Base-by-base conservation (phyloP, 2,888 invertebrate genomes). In the Leptopterna dolabrata region DNA sequence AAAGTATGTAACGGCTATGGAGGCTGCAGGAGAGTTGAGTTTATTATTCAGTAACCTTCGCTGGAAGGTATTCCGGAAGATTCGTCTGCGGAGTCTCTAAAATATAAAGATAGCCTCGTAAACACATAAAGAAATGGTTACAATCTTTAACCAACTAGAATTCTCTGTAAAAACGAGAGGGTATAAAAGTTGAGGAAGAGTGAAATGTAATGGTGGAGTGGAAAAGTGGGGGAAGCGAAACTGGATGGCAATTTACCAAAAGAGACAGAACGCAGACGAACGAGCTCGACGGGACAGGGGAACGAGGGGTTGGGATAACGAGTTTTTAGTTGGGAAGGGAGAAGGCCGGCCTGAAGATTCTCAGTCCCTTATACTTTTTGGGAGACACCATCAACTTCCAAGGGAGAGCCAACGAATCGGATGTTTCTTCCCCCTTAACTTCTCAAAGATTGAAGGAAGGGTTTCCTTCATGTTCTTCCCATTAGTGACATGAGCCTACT, bases 191-290 rank as follows among this genome's bases (percentile, higher is more conserved):
- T 24, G 63, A 24, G 55, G 24, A 24, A 63, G 63, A 19, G 63
- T n/a, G 55, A 63, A 63, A 63, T 63, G 63, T 63, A 24, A 24
- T 19, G 11, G 63, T 27, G 63, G 63, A 24, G 63, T 63, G 63
- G 63, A 63, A 63, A 63, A 63, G 63, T 63, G 63, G 63, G 63
- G 24, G 63, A 63, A 63, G 63, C 63, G 63, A 63, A 63, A 63
- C 63, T 63, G 63, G 63, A 63, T 63, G 63, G 63, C 63, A 63
- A 63, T 63, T 63, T 63, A 63, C 63, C 63, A 63, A 63, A 63
- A 63, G 63, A 63, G 63, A 63, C 63, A 63, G 63, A 63, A 13
- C 24, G 63, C 24, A 63, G 63, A 63, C 63, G 63, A 63, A 63
- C 63, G 63, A n/a, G 36, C 36, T 36, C 36, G 36, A 36, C 36